A percentile compares a stretch with the other conserved stretches of the same genome.
phyloP scores from a whole-genome alignment of 1,140 invertebrate genomes.

The Drosophila ambigua region DNA sequence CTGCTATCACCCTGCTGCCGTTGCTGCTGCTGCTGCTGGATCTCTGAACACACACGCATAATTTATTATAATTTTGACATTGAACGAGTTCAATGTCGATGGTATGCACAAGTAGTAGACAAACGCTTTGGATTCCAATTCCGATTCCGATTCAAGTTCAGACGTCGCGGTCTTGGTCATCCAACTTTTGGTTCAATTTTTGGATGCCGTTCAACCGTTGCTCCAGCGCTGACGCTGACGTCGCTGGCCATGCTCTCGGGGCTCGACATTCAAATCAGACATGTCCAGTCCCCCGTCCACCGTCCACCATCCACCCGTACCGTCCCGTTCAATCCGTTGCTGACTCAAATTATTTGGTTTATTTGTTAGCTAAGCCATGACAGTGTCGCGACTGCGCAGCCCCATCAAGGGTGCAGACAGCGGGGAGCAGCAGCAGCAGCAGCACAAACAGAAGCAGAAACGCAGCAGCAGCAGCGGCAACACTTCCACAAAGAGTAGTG shows the following conservation, averaged over 20 bases:
- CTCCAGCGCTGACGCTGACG: slow-evolving; percentile 19
- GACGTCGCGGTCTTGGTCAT: slow-evolving; percentile 23
- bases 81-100: slow-evolving; percentile 80
- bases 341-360: slow-evolving; percentile 61
- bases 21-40: background rate
- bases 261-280: slow-evolving; percentile 55
- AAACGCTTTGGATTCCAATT: background rate
- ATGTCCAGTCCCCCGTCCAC: slow-evolving; percentile 7
- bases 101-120: slow-evolving; percentile 58
- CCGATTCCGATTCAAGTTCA: slow-evolving; percentile 34
- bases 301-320: too few relatives aligned
- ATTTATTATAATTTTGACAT: slow-evolving; percentile 80
- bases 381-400: slow-evolving; percentile 48
- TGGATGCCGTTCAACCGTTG: slow-evolving; percentile 29
- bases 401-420: slow-evolving; percentile 61
- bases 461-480: slow-evolving; percentile 12
- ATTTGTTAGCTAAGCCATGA: slow-evolving; percentile 54
- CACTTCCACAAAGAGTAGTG: background rate
- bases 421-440: slow-evolving; percentile 9
- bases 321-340: background rate
- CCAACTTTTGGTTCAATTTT: slow-evolving; percentile 49
- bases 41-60: slow-evolving; percentile 54
- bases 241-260: slow-evolving; percentile 18
- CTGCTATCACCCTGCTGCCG: too few relatives aligned
- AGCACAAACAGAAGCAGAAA: background rate